phyloP scores from a whole-genome alignment of 2,113 vertebrate genomes.

The Festucalex cinctus region DNA sequence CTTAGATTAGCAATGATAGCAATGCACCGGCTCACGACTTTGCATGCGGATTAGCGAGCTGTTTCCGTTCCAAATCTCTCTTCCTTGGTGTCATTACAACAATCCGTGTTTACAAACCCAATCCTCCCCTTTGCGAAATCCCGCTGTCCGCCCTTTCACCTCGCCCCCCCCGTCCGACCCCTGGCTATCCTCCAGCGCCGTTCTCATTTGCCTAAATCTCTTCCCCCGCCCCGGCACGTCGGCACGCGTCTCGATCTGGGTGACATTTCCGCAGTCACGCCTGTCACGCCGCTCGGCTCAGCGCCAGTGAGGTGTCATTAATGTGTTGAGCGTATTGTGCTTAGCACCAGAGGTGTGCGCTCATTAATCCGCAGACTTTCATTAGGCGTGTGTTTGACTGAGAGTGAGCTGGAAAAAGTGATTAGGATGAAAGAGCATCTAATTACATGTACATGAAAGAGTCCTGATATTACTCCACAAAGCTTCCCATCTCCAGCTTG shows the following conservation, averaged over 20 bases:
- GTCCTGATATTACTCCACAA: conserved; percentile 45
- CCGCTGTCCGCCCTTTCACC: conserved; percentile 30
- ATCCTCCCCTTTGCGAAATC: conserved; percentile 24
- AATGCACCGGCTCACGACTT: conserved; percentile 41
- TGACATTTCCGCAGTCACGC: conserved; percentile 67
- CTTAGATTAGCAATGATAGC: conserved; percentile 14
- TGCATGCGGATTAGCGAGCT: conserved; percentile 16
- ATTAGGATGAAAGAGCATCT: conserved; percentile 51
- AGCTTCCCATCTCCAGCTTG: conserved; percentile 31
- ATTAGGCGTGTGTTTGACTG: conserved; percentile 24
- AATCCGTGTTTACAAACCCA: conserved; percentile 9
- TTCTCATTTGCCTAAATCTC: conserved; percentile 50
- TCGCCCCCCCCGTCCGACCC: neutral
- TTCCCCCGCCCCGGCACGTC: conserved; percentile 20
- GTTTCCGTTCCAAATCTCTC: conserved; percentile 13
- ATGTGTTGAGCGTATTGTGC: conserved; percentile 27
- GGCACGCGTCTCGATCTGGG: conserved; percentile 40
- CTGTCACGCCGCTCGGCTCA: conserved; percentile 33
- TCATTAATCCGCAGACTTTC: conserved; percentile 50
- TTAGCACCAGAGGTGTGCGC: conserved; percentile 14
- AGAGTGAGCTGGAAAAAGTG: conserved; percentile 23
- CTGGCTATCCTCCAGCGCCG: conserved; percentile 10
- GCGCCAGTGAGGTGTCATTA: conserved; percentile 24
- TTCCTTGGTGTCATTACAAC: conserved; percentile 7
- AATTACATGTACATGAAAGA: conserved; percentile 62